Percentiles rank a stretch among this genome's conserved stretches.
Conservation (phyloP, 2,113 vertebrate species). For the Plectropomus leopardus region DNA sequence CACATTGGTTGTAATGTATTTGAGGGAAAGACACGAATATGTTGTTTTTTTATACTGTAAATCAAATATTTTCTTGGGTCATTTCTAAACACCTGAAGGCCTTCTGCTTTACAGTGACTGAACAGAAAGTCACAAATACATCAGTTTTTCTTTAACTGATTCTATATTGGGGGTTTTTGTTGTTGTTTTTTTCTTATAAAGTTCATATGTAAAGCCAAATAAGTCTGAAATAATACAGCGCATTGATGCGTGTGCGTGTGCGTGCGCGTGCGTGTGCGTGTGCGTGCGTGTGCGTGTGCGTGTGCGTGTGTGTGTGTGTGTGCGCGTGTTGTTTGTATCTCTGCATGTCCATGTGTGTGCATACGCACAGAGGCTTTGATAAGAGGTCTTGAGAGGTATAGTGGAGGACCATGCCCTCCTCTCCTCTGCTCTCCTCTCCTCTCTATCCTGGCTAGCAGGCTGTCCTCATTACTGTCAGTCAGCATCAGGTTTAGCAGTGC, state of each 20-base stretch:
- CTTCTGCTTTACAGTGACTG: slow-evolving; percentile 9
- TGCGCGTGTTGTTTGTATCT: slow-evolving; percentile 40
- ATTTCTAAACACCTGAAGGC: background rate
- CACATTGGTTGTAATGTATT: background rate
- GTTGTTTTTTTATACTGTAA: background rate
- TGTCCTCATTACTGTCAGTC: slow-evolving; percentile 87
- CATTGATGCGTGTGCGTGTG: slow-evolving; percentile 8
- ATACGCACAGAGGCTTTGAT: slow-evolving; percentile 65
- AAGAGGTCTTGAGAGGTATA: slow-evolving; percentile 75
- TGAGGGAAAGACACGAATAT: background rate
- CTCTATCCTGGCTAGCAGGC: slow-evolving; percentile 76
- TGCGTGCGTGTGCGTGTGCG: background rate
- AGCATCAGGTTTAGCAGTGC: slow-evolving; percentile 83
- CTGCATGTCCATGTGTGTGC: slow-evolving; percentile 29
- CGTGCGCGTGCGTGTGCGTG: slow-evolving; percentile 4
- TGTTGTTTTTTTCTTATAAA: slow-evolving; percentile 12
- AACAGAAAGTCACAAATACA: slow-evolving; percentile 1
- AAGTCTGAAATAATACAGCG: slow-evolving; percentile 11
- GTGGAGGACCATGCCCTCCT: slow-evolving; percentile 72
- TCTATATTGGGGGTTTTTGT: slow-evolving; percentile 14
- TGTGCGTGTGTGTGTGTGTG: background rate
- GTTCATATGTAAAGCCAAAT: slow-evolving; percentile 35
- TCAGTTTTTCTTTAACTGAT: slow-evolving; percentile 2
- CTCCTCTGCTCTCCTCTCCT: slow-evolving; percentile 62
- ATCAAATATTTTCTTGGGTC: background rate